These are phyloP conservation scores for Callocephalon fimbriatum DNA, from an alignment of 2,113 vertebrate genomes.

Conservation along the genomic window DNA sequence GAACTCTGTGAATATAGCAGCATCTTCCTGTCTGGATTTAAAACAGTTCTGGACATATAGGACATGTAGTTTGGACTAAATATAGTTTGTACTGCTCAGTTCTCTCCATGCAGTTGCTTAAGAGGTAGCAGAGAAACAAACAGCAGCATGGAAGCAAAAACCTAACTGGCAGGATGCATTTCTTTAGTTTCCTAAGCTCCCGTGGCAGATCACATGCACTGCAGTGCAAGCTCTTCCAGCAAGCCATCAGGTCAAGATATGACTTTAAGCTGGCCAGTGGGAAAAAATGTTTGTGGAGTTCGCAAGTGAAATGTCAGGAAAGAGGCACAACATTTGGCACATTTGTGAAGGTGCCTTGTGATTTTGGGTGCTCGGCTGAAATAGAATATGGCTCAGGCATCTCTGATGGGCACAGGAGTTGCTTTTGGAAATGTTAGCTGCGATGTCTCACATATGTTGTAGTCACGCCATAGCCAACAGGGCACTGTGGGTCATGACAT, in stretches of 20 bases:
- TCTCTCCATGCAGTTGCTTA: not conserved
- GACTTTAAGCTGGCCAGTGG: not conserved
- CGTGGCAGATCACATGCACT: accelerated
- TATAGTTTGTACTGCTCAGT: not conserved
- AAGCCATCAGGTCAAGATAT: not conserved
- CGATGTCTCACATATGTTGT: not conserved
- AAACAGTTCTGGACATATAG: not conserved
- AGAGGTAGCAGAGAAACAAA: not conserved
- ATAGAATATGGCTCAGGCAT: not conserved
- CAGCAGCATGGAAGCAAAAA: not conserved
- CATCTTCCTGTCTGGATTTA: not conserved
- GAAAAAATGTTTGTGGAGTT: not conserved
- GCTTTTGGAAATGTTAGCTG: constrained; percentile 29
- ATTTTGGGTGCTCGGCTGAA: not conserved
- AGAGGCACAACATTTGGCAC: not conserved
- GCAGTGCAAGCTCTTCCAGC: not conserved
- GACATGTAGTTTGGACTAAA: not conserved
- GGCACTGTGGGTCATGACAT: not conserved
- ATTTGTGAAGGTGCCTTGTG: constrained; percentile 4
- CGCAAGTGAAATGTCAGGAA: constrained; percentile 10
- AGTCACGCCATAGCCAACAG: not conserved
- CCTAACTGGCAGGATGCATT: not conserved
- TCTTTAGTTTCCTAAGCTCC: not conserved
- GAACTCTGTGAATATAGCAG: not conserved
- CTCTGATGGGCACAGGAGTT: not conserved